phyloP scores from a whole-genome alignment of 2,888 invertebrate genomes.

The Thyatira batis region DNA sequence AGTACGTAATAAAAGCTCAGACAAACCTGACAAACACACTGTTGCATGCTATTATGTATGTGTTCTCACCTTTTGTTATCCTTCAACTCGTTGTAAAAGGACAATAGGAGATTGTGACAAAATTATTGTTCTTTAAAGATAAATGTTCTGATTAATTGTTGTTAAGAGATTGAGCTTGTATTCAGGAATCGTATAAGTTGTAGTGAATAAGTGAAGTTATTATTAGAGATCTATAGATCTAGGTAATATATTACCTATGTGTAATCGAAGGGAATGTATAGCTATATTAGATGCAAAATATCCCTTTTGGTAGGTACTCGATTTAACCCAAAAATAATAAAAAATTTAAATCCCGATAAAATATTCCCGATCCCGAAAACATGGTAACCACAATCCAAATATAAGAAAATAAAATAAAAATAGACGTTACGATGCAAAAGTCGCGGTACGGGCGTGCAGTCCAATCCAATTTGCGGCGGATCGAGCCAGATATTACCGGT shows the following conservation, averaged over 20 bases:
- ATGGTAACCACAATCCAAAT: conserved; percentile 8
- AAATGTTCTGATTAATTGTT: no score
- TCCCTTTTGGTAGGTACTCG: no score
- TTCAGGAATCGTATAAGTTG: no score
- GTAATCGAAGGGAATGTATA: no score
- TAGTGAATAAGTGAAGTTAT: no score
- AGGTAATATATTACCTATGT: no score
- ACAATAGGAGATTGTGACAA: background rate
- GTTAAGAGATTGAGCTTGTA: no score
- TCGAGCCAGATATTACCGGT: conserved; percentile 58
- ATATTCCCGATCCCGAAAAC: conserved; percentile 10
- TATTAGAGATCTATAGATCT: no score
- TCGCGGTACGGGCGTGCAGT: conserved; percentile 43
- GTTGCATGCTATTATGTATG: background rate
- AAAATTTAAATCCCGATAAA: no score
- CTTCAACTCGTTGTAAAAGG: background rate
- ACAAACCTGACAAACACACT: no score
- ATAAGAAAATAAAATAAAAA: conserved; percentile 41
- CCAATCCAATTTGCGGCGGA: conserved; percentile 68
- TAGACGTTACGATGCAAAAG: conserved; percentile 48
- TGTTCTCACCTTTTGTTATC: background rate
- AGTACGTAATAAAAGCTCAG: background rate
- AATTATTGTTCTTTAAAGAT: background rate
- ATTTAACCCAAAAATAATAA: background rate
- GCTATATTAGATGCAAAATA: no score